These are phyloP conservation scores for Pristionchus fissidentatus DNA, from an alignment of 2,888 invertebrate genomes.

Conservation along the genomic window DNA sequence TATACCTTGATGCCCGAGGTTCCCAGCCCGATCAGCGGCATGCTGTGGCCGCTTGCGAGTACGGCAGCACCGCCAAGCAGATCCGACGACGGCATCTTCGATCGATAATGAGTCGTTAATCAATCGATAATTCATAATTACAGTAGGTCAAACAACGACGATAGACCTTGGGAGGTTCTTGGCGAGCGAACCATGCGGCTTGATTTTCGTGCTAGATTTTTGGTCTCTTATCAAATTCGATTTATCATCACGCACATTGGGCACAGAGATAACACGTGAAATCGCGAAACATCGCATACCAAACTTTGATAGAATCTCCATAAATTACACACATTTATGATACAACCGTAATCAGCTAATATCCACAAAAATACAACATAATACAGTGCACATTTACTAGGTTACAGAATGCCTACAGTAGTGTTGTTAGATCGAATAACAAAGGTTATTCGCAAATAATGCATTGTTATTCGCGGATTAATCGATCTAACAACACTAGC, in stretches of 20 bases:
- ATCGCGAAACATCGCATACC: too few relatives aligned
- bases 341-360: too few relatives aligned
- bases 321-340: too few relatives aligned
- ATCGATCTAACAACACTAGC: background rate
- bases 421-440: background rate
- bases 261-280: background rate
- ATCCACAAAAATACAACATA: background rate
- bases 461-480: too few relatives aligned
- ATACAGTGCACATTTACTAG: background rate
- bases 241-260: background rate
- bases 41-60: background rate
- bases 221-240: background rate
- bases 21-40: constrained; percentile 41
- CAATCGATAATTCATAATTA: too few relatives aligned
- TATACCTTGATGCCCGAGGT: constrained; percentile 40
- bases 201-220: too few relatives aligned
- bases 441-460: background rate
- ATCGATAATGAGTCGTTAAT: background rate
- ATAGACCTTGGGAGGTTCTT: too few relatives aligned
- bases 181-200: too few relatives aligned
- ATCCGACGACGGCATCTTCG: background rate
- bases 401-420: background rate
- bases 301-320: too few relatives aligned
- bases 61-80: background rate
- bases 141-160: too few relatives aligned